Evolutionary conservation across 2,113 vertebrate genomes (phyloP).

Genomic region (Gasterosteus aculeatus): DNA sequence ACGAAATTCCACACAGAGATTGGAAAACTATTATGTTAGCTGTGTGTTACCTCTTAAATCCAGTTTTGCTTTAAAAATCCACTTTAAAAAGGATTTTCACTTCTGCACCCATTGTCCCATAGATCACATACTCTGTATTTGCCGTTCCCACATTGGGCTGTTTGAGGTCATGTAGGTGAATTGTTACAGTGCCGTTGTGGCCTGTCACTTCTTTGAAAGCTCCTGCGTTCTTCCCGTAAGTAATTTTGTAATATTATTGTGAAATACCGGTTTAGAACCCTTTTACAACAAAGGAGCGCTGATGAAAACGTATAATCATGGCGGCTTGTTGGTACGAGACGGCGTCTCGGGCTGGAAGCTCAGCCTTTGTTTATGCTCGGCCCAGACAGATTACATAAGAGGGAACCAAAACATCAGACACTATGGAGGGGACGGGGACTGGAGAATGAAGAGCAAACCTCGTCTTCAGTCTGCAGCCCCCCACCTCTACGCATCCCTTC

Average conservation of each 20-base stretch:
- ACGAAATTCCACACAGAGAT: background rate
- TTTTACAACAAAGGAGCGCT: conserved; percentile 28
- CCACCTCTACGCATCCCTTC: conserved; percentile 14
- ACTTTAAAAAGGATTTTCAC: background rate
- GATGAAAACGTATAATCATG: conserved; percentile 57
- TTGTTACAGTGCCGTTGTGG: conserved; percentile 1
- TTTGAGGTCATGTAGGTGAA: background rate
- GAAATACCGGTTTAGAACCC: background rate
- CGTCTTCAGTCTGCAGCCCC: conserved; percentile 26
- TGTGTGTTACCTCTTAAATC: background rate
- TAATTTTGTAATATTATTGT: background rate
- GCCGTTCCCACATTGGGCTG: background rate
- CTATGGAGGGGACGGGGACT: conserved; percentile 40
- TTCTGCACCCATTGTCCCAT: background rate
- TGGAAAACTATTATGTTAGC: background rate
- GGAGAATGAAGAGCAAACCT: conserved; percentile 45
- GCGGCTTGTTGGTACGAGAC: conserved; percentile 27
- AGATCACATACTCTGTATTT: background rate
- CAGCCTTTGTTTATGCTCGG: conserved; percentile 62
- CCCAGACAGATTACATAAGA: conserved; percentile 72
- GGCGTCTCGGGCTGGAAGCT: conserved; percentile 43
- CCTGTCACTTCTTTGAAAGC: conserved; percentile 2
- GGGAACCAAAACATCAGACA: conserved; percentile 59
- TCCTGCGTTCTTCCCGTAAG: background rate
- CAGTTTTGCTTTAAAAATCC: conserved; percentile 13